Evolutionary conservation across 2,797 vertebrate species (phyloP), one percentile per base, ranked within the genome.

Genomic region (Falco columbarius): DNA sequence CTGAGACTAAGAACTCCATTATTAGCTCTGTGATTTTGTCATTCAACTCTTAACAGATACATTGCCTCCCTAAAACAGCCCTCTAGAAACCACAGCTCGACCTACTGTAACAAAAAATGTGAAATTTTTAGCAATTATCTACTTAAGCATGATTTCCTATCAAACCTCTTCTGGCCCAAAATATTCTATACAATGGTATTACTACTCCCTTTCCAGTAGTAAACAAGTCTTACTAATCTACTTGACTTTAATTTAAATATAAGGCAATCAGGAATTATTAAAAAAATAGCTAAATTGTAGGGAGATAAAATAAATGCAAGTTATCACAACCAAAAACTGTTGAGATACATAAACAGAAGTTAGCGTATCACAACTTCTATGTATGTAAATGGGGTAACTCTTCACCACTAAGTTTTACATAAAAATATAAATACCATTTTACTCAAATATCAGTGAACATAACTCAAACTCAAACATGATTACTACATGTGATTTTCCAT

Each of bases 71-170:
- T 36, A 49, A 66, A 86, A 54, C 11, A 72, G 17, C 2, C 3
- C 16, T 68, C 15, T 13, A n/a, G n/a, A 86, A 93, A 81, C 6
- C 14, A 47, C 47, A 66, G 19, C 16, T 86, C 3, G 3, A 49
- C 8, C 16, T 58, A 47, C 16, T 4, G 1, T 21, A 58, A 21
- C 8, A 61, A 81, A 85, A 75, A 36, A 0, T 0, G 0, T 55
- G 10, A 67, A 73, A 54, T 30, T 24, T 80, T 7, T 42, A 58
- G 18, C 6, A 66, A 20, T 58, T 62, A 61, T 27, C 34, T 55
- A 15, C 6, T 65, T 77, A 51, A 44, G 14, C 6, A 62, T 22
- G 20, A 9, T 42, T 74, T 90, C 34, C n/a, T 56, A 27, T 32
- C 20, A 76, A 88, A 83, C 7, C 13, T 56, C 29, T 77, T 89